Evolutionary conservation across 1,140 invertebrate genomes (phyloP), one percentile per base, ranked within the genome.

Genomic region (Sitobion miscanthi): DNA sequence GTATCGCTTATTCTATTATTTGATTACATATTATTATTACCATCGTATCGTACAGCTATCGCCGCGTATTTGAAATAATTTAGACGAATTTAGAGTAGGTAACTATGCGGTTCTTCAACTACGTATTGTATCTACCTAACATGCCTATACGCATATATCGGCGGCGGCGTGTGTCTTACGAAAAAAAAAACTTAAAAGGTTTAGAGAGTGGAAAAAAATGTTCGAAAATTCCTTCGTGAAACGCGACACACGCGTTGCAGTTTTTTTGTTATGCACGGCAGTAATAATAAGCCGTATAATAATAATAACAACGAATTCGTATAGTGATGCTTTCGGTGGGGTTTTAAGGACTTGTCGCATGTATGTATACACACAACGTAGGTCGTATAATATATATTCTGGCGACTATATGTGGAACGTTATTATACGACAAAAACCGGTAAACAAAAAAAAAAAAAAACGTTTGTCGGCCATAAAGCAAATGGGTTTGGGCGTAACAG

Each of bases 281-380:
- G 62, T 17, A 77, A 17, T n/a, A n/a, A 77, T 77, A 77, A 49
- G 7, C 21, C 14, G 14, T 77, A 77, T n/a, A 42, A 42, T 42
- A 42, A 77, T 77, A 77, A 77, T 35, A 69, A 17, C 30, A 77
- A n/a, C 30, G 5, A 30, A n/a, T 14, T 77, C n/a, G 11, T n/a
- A 6, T 77, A 6, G 30, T n/a, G n/a, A n/a, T 77, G n/a, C n/a
- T 77, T 77, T 77, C 62, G 62, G 62, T 77, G 30, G 30, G 14
- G 14, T 77, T 77, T 77, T 77, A n/a, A 77, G 85, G 82, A 83
- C 38, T 83, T 83, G 82, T 83, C 35, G 82, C 38, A 42, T 83
- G 35, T 42, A 83, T 21, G 25, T 35, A 30, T 30, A 83, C 21
- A 83, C 35, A 35, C 35, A 35, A 35, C 82, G 82, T n/a, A 77